Evolutionary conservation across 2,797 vertebrate species (phyloP), one percentile per base, ranked within the genome.

Genomic region (Notoglanidium macrostoma): DNA sequence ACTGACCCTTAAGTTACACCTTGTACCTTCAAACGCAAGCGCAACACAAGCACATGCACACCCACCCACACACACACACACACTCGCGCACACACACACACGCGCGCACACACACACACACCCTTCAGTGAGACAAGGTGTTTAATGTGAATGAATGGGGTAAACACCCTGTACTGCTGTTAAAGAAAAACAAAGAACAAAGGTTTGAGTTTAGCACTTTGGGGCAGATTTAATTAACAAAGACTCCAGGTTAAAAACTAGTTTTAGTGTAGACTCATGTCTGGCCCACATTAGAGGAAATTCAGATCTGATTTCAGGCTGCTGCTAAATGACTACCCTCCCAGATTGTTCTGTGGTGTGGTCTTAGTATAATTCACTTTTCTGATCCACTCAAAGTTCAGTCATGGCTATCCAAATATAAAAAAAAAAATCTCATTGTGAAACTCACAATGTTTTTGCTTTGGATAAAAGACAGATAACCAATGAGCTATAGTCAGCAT

Each of bases 1-100:
- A 93, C 93, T 91, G 46, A 91, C 92, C 91, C 86, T 95, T 94
- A 95, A 95, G 94, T 95, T 94, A 94, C 90, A 91, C 89, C 84
- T 92, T 86, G 61, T 70, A 86, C 73, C 63, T 84, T 86, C 44
- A 83, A 78, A 59, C 29, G 21, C 14, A 83, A 78, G 49, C 40
- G n/a, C 14, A 67, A 59, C 77, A 72, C 55, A 82, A 86, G 54
- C 72, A 85, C 79, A 80, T 44, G 61, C 84, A 57, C 80, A 83
- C 83, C 55, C 54, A 54, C 84, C 49, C 54, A 40, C n/a, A 46
- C 68, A 46, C 72, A 73, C 76, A 51, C 59, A 67, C 59, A 74
- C 88, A 35, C 35, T 2, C 35, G 3, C 35, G 3, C 35, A 59
- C 79, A 82, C 81, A 77, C 57, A 49, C 83, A 68, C 49, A 49